phyloP scores from a whole-genome alignment of 2,113 vertebrate genomes.

The Chaetorhynchus papuensis region DNA sequence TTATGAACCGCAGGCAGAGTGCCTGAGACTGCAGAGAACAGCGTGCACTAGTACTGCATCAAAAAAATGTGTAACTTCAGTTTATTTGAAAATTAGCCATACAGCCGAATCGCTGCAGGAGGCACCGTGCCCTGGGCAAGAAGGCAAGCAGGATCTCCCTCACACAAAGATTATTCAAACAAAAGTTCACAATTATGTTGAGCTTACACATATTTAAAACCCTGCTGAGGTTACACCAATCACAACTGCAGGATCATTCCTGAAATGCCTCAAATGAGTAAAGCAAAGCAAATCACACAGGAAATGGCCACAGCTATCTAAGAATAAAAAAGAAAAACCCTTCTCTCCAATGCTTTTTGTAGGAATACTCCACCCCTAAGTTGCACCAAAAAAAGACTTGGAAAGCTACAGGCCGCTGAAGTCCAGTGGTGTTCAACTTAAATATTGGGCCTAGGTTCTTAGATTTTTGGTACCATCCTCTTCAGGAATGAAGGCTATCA shows the following conservation, averaged over 20 bases:
- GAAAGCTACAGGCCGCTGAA: neutral
- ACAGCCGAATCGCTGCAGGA: slow-evolving; percentile 53
- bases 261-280: slow-evolving; percentile 34
- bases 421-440: neutral
- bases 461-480: neutral
- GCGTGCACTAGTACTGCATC: neutral
- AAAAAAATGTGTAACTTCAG: slow-evolving; percentile 6
- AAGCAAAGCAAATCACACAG: slow-evolving; percentile 1
- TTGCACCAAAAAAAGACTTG: neutral
- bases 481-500: neutral
- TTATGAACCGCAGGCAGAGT: slow-evolving; percentile 32
- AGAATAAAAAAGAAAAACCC: neutral
- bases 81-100: slow-evolving; percentile 61
- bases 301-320: neutral
- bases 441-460: neutral
- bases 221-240: slow-evolving; percentile 51
- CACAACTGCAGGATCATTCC: slow-evolving; percentile 54
- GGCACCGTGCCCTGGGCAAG: neutral
- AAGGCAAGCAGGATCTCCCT: slow-evolving; percentile 3
- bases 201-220: slow-evolving; percentile 59
- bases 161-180: slow-evolving; percentile 44
- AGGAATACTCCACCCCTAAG: neutral
- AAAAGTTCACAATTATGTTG: slow-evolving; percentile 42
- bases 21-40: slow-evolving; percentile 21
- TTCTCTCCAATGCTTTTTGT: neutral